Evolutionary conservation across 1,140 invertebrate genomes (phyloP).

Genomic region (Drosophila jambulina): DNA sequence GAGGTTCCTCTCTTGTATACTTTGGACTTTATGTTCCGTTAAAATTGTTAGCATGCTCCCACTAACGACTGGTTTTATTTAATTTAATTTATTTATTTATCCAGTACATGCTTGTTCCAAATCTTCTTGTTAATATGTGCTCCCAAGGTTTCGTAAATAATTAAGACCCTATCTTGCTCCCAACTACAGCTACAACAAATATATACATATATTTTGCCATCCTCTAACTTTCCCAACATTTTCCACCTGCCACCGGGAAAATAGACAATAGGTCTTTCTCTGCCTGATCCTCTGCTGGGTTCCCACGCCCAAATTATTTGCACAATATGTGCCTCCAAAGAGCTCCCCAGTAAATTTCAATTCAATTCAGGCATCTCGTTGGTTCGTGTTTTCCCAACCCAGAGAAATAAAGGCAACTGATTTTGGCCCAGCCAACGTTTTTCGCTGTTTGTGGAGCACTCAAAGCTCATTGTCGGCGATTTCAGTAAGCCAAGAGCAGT

Average conservation of each 20-base stretch:
- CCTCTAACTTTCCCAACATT: conserved; percentile 61
- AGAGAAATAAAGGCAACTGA: conserved; percentile 27
- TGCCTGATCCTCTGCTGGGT: conserved; percentile 16
- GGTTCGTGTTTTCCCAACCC: conserved; percentile 77
- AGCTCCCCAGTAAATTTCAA: conserved; percentile 68
- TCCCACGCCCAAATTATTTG: conserved; percentile 76
- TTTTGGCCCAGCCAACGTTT: conserved; percentile 28
- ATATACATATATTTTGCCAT: conserved; percentile 13
- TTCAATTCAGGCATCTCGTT: conserved; percentile 58
- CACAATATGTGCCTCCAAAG: conserved; percentile 58
- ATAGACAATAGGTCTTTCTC: conserved; percentile 37
- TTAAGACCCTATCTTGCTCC: conserved; percentile 19
- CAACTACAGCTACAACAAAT: conserved; percentile 24
- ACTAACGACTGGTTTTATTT: too few relatives aligned
- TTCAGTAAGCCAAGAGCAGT: conserved; percentile 28
- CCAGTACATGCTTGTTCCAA: not conserved
- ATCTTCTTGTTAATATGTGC: not conserved
- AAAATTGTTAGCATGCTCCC: too few relatives aligned
- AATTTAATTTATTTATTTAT: not conserved
- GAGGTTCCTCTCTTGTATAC: too few relatives aligned
- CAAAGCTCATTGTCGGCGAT: conserved; percentile 42
- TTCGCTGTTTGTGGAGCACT: conserved; percentile 42
- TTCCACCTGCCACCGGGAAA: conserved; percentile 27
- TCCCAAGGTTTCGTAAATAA: conserved; percentile 21
- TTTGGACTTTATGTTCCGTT: not conserved